Evolutionary conservation across 1,140 invertebrate genomes (phyloP).

Genomic region (Magallana gigas): DNA sequence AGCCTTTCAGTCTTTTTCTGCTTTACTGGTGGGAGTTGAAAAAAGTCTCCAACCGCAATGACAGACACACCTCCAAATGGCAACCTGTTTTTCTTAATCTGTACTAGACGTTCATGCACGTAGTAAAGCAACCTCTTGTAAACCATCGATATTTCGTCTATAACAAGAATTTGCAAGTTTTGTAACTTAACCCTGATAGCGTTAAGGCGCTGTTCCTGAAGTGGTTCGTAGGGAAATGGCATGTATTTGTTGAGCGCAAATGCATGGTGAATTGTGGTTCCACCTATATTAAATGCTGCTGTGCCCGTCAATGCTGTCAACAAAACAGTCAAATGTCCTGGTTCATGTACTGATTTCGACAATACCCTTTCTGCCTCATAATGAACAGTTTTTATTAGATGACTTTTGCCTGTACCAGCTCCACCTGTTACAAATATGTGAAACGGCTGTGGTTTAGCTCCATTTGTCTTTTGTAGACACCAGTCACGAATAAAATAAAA

Average conservation of each 20-base stretch:
- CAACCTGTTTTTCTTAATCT: slow-evolving; percentile 24
- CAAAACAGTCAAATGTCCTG: slow-evolving; percentile 33
- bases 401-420: not conserved
- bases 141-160: not conserved
- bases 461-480: slow-evolving; percentile 41
- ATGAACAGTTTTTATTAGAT: not conserved
- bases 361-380: slow-evolving; percentile 51
- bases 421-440: slow-evolving; percentile 54
- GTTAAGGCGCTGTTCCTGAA: slow-evolving; percentile 38
- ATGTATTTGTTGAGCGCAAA: slow-evolving; percentile 23
- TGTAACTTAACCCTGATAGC: slow-evolving; percentile 24
- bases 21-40: slow-evolving; percentile 42
- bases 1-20: not conserved
- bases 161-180: slow-evolving; percentile 36
- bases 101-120: slow-evolving; percentile 46
- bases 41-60: too few relatives aligned
- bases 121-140: slow-evolving; percentile 47
- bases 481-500: slow-evolving; percentile 50
- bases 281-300: slow-evolving; percentile 40
- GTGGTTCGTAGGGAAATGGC: slow-evolving; percentile 27
- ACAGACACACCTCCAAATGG: slow-evolving; percentile 10
- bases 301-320: slow-evolving; percentile 20
- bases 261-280: slow-evolving; percentile 46
- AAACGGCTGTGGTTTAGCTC: slow-evolving; percentile 40
- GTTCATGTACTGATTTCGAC: not conserved